Conservation (phyloP, 2,113 vertebrate species). For the Lethenteron camtschaticum region DNA sequence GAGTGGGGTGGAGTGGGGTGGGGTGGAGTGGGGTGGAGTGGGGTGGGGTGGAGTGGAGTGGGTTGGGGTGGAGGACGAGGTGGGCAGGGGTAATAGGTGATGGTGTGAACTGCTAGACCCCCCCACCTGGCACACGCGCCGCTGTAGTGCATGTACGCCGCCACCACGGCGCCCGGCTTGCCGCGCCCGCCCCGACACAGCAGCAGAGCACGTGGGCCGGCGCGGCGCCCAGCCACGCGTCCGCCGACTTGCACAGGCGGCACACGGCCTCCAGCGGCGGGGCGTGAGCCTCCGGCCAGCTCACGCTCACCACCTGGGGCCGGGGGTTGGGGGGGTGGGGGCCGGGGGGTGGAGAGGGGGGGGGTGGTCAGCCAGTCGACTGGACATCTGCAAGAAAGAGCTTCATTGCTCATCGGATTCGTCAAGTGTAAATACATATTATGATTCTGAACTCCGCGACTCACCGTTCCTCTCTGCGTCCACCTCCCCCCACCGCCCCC, state of each 20-base stretch:
- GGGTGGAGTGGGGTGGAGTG: too few relatives aligned
- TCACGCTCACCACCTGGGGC: constrained; percentile 69
- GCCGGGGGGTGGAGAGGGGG: not conserved
- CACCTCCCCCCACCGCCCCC: not conserved
- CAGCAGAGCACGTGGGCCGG: constrained; percentile 47
- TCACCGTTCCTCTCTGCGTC: too few relatives aligned
- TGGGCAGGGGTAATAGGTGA: too few relatives aligned
- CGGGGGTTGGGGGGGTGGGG: constrained; percentile 4
- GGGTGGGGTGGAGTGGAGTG: too few relatives aligned
- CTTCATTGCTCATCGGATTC: not conserved
- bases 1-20: too few relatives aligned
- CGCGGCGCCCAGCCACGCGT: constrained; percentile 48
- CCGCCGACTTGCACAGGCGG: constrained; percentile 59
- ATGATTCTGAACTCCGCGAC: too few relatives aligned
- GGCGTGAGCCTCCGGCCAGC: constrained; percentile 61
- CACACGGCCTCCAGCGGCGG: constrained; percentile 58
- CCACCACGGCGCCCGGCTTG: constrained; percentile 52
- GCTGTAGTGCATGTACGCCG: constrained; percentile 80
- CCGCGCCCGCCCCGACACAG: constrained; percentile 72
- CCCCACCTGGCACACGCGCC: constrained; percentile 63
- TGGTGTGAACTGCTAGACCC: too few relatives aligned
- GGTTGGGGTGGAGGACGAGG: too few relatives aligned
- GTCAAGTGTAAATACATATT: too few relatives aligned
- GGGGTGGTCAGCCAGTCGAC: not conserved
- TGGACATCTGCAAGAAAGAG: too few relatives aligned